Evolutionary conservation across 2,113 vertebrate species (phyloP), one percentile per base, ranked within the genome.

Genomic region (Actenoides hombroni): DNA sequence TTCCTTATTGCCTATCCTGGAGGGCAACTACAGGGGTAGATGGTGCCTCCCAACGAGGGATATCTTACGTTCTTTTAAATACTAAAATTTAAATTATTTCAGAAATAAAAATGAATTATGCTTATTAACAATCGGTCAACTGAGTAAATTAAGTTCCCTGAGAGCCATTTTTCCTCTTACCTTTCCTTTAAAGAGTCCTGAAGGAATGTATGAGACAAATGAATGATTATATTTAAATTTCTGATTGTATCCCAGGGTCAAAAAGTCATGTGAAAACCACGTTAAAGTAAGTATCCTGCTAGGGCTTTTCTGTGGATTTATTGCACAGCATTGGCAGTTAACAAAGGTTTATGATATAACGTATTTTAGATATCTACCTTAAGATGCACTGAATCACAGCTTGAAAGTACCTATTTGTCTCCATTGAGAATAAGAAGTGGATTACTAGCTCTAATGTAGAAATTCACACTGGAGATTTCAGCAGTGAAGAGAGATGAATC

Each of bases 371-470:
- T 61, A 68, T 82, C 33, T 68, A 29, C 88, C 70, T 68, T 85
- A 57, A 76, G n/a, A 79, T 53, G 25, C 28, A n/a, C n/a, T 76
- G 54, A 95, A 73, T 90, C 63, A 74, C 44, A 95, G 37, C 13
- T 70, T 80, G 37, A 57, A 91, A 88, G 54, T 37, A 35, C 24
- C n/a, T 76, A 15, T 92, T 87, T 90, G 26, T 86, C 63, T 86
- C 71, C 28, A 33, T 5, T 73, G 49, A 61, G 79, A 90, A 65
- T 49, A 61, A 83, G 16, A 60, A 48, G 42, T 76, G 65, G 51
- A 75, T 85, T 84, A 68, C 51, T 51, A 37, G 39, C 16, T 73
- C 49, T 92, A 61, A 57, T 0, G 1, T 40, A 74, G 56, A 40
- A 17, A 65, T 68, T 90, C 68, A 75, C 29, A 44, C 12, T 46